Base-by-base conservation (phyloP, 2,888 invertebrate genomes). In the Meloe dianella region DNA sequence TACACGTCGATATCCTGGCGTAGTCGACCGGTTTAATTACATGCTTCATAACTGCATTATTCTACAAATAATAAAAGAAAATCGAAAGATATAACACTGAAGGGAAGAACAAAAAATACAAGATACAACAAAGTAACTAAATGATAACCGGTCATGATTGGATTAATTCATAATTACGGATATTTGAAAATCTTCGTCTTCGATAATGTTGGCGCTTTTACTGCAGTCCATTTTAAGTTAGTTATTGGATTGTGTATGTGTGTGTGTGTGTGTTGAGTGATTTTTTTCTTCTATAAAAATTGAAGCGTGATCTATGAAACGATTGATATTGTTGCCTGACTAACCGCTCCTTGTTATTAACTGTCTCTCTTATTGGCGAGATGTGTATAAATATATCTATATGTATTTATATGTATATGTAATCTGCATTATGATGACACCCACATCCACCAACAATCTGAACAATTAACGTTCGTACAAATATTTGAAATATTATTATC, bases 401-500 rank as follows among this genome's bases (percentile, higher is more conserved):
- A 22, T 51, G 41, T 41, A 41, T 41, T 17, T 17, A 51, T 51
- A 24, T 24, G 3, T 51, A 14, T 51, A 24, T 51, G 24, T 51
- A 51, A 51, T 51, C 51, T 22, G 51, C 22, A 51, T 51, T 51
- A 51, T 51, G 51, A 51, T 24, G 51, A 22, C 75, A 54, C 76
- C 74, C 69, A 75, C 76, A 67, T 73, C 68, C 62, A 67, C 69
- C 63, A 41, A 68, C 66, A 71, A 74, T 24, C 51, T 14, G 51
- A 77, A 79, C 78, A 81, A 81, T 80, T 79, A 80, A 80, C 78
- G 77, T 72, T 75, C 78, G 76, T 77, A 81, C 81, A 81, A 81
- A 81, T 81, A 81, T 81, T 82, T 81, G 79, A 82, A 81, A 81
- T 81, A 81, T 81, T 80, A 80, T 80, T 80, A 82, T 81, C 80